Conservation (phyloP, 2,888 invertebrate species). For the Oasisia sp. region DNA sequence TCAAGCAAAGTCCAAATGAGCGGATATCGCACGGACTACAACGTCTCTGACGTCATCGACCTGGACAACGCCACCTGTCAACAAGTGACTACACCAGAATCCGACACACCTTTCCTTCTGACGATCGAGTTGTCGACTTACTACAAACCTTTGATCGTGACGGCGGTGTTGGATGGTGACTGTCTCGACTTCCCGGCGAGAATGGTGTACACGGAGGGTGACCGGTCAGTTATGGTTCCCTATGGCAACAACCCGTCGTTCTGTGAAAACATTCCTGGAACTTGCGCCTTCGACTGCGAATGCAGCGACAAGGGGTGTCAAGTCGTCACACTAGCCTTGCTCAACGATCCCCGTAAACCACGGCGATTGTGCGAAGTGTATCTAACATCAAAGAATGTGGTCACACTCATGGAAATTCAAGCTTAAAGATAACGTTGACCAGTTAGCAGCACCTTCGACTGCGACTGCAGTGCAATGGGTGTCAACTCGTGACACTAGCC, state of each 20-base stretch:
- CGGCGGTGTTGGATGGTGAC: background rate
- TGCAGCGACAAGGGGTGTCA: constrained; percentile 19
- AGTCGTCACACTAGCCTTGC: background rate
- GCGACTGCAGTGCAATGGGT: too few species aligned
- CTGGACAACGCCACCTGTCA: constrained; percentile 19
- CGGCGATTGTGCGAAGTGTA: background rate
- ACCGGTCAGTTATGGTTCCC: constrained; percentile 19
- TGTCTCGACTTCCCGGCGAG: constrained; percentile 21
- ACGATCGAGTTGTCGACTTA: constrained; percentile 18
- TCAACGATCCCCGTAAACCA: background rate
- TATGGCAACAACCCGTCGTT: constrained; percentile 23
- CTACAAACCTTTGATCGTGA: background rate
- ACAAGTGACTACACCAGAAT: constrained; percentile 23
- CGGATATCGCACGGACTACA: constrained; percentile 21
- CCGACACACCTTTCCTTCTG: constrained; percentile 9
- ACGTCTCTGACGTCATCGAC: constrained; percentile 20
- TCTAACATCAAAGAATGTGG: too few species aligned
- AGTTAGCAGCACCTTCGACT: too few species aligned
- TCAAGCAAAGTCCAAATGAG: constrained; percentile 8
- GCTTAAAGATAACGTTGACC: too few species aligned
- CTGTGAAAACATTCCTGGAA: constrained; percentile 6
- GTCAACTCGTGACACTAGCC: too few species aligned
- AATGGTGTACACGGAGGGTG: constrained; percentile 20
- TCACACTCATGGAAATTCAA: too few species aligned
- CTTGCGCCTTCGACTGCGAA: constrained; percentile 17